Conservation (phyloP, 2,113 vertebrate genomes). For the Nerophis lumbriciformis region DNA sequence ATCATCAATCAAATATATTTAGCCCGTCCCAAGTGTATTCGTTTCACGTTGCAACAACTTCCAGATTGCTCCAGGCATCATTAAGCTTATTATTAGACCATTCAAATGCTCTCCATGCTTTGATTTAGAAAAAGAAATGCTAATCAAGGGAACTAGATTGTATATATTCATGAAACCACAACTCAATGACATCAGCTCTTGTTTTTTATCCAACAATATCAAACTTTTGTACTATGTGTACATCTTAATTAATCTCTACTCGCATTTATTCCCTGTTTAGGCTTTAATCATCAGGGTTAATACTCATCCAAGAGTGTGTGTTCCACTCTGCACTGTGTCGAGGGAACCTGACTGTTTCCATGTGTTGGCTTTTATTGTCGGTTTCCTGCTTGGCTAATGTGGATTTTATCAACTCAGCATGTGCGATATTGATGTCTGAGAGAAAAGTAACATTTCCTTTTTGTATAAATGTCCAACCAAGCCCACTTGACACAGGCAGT, state of each 20-base stretch:
- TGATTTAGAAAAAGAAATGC: not conserved
- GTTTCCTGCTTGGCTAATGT: conserved; percentile 63
- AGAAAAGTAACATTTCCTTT: conserved; percentile 38
- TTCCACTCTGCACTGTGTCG: conserved; percentile 48
- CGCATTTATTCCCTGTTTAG: conserved; percentile 37
- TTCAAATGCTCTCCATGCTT: conserved; percentile 14
- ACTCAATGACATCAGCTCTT: conserved; percentile 26
- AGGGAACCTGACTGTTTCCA: conserved; percentile 68
- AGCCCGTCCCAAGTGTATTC: not conserved
- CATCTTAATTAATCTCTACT: conserved; percentile 26
- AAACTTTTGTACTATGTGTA: conserved; percentile 23
- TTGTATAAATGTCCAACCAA: conserved; percentile 25
- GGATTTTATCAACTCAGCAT: conserved; percentile 67
- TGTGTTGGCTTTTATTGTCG: conserved; percentile 61
- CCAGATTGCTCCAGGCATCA: conserved; percentile 2
- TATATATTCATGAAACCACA: conserved; percentile 22
- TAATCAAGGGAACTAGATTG: not conserved
- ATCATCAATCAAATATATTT: no score
- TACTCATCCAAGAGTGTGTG: conserved; percentile 55
- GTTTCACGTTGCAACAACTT: not conserved
- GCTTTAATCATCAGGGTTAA: conserved; percentile 60
- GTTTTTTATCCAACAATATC: conserved; percentile 16
- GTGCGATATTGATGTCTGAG: conserved; percentile 56
- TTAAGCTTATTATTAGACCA: conserved; percentile 7
- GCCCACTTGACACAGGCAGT: conserved; percentile 23